Evolutionary conservation across 2,888 invertebrate genomes (phyloP).

Genomic region (Sylvicola fuscatus): DNA sequence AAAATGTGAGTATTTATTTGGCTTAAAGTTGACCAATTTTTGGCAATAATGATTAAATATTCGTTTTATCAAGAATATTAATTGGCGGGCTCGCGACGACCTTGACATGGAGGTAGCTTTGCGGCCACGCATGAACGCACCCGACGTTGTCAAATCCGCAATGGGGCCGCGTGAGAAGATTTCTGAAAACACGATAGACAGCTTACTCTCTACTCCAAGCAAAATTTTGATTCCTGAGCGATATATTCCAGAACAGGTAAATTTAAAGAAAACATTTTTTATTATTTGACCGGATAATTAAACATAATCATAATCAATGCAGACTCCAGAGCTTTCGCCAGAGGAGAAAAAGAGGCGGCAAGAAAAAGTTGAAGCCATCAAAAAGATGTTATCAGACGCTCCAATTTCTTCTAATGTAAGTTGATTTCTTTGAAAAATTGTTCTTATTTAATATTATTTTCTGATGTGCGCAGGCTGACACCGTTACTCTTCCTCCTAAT

Average conservation of each 20-base stretch:
- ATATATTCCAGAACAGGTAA: slow-evolving; percentile 73
- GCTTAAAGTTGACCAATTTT: neutral
- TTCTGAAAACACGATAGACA: slow-evolving; percentile 60
- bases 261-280: too few species aligned
- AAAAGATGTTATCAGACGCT: slow-evolving; percentile 70
- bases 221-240: slow-evolving; percentile 84
- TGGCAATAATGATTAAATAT: neutral
- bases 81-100: slow-evolving; percentile 56
- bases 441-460: slow-evolving; percentile 3
- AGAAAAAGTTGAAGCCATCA: slow-evolving; percentile 78
- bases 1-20: slow-evolving; percentile 18
- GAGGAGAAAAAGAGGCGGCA: slow-evolving; percentile 66
- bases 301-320: slow-evolving; percentile 5
- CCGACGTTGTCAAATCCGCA: slow-evolving; percentile 74
- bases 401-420: slow-evolving; percentile 23
- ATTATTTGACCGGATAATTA: too few species aligned
- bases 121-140: slow-evolving; percentile 52
- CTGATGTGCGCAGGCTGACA: slow-evolving; percentile 11
- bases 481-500: slow-evolving; percentile 34
- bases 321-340: slow-evolving; percentile 63
- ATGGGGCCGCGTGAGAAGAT: slow-evolving; percentile 31
- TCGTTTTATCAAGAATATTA: slow-evolving; percentile 18
- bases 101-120: slow-evolving; percentile 73
- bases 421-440: slow-evolving; percentile 10
- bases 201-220: slow-evolving; percentile 65